Evolutionary conservation across 2,797 vertebrate species (phyloP).

Genomic region (Macroramphosus scolopax): DNA sequence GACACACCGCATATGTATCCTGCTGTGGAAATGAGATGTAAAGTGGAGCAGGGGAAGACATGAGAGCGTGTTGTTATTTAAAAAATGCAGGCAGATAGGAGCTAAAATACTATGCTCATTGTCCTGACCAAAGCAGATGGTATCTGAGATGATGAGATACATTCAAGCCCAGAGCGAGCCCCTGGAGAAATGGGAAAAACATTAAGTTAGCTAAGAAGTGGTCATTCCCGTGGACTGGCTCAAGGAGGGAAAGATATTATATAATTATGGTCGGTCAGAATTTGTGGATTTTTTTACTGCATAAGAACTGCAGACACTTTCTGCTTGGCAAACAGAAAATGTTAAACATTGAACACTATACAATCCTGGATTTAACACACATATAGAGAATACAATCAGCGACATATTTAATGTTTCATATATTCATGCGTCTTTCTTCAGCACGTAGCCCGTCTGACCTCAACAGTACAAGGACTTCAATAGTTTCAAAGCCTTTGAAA

Average conservation of each 20-base stretch:
- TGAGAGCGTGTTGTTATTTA: slow-evolving; percentile 35
- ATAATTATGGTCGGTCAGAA: slow-evolving; percentile 9
- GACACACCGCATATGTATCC: slow-evolving; percentile 5
- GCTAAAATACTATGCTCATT: slow-evolving; percentile 39
- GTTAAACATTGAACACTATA: too few species aligned
- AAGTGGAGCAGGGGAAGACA: slow-evolving; percentile 37
- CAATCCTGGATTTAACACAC: too few species aligned
- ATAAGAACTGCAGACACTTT: not conserved
- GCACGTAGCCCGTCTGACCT: slow-evolving; percentile 17
- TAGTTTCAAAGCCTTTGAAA: slow-evolving; percentile 23
- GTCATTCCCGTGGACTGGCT: slow-evolving; percentile 47
- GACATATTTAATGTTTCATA: too few species aligned
- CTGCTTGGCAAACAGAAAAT: slow-evolving; percentile 14
- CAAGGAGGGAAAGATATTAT: slow-evolving; percentile 14
- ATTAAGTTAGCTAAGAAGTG: slow-evolving; percentile 39
- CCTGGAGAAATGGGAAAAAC: slow-evolving; percentile 43
- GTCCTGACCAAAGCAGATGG: slow-evolving; percentile 51
- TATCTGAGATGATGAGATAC: slow-evolving; percentile 45
- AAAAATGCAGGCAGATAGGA: slow-evolving; percentile 47
- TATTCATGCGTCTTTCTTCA: slow-evolving; percentile 19
- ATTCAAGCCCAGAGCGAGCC: slow-evolving; percentile 31
- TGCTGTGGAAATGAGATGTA: slow-evolving; percentile 34
- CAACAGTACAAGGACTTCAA: slow-evolving; percentile 15
- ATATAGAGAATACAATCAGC: too few species aligned
- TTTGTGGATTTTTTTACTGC: slow-evolving; percentile 4